These are phyloP conservation scores for Pogonognathellus flavescens DNA, from an alignment of 1,140 invertebrate species.

Conservation along the genomic window DNA sequence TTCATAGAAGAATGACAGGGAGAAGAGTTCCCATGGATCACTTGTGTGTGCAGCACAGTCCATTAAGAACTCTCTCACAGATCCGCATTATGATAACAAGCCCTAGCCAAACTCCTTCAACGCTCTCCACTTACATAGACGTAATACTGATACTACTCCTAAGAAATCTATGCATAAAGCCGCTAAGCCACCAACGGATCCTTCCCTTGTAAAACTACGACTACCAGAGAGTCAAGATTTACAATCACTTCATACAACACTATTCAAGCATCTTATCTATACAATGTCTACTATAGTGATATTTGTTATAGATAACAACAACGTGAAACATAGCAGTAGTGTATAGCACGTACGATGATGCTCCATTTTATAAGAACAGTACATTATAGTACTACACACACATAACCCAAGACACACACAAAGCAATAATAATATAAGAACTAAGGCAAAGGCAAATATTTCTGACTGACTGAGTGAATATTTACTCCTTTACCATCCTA, in stretches of 20 bases:
- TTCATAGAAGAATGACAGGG: slow-evolving; percentile 10
- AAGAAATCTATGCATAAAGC: background rate
- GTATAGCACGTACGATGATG: background rate
- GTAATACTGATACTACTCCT: too few relatives aligned
- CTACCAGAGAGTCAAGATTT: too few relatives aligned
- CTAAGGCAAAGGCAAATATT: too few relatives aligned
- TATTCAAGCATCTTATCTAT: too few relatives aligned
- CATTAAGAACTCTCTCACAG: slow-evolving; percentile 22
- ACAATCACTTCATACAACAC: too few relatives aligned
- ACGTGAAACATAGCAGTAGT: background rate
- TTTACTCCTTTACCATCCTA: background rate
- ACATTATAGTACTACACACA: too few relatives aligned
- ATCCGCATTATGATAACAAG: slow-evolving; percentile 39
- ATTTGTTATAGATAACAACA: background rate
- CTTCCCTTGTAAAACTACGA: too few relatives aligned
- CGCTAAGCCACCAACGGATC: background rate
- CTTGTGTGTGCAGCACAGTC: slow-evolving; percentile 17
- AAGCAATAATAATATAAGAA: too few relatives aligned
- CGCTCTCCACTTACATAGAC: background rate
- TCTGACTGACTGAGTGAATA: background rate
- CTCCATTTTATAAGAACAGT: too few relatives aligned
- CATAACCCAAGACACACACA: too few relatives aligned
- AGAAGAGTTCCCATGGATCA: slow-evolving; percentile 4
- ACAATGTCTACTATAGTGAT: background rate
- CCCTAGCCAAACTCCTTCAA: background rate